Base-by-base conservation (phyloP, 2,888 invertebrate species). In the Cataglyphis livida region DNA sequence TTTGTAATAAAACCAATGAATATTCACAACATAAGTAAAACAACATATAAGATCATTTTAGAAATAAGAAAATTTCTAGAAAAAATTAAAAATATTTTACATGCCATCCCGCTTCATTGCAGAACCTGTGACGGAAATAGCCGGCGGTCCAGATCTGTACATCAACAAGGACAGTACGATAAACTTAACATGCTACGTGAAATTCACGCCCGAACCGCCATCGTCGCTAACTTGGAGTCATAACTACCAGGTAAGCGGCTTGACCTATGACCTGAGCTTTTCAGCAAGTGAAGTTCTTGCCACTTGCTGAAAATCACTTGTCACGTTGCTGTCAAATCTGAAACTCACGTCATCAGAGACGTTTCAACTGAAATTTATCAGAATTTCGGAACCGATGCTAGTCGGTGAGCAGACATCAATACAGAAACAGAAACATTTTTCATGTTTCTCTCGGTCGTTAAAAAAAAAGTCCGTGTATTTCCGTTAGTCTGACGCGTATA, bases 141-240 rank as follows among this genome's bases (percentile, higher is more conserved):
- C 97, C 90, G 98, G 98, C 54, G 97, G 97, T 61, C 97, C 97
- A 32, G 98, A 98, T 94, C 95, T 98, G 91, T 98, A 97, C 95
- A 97, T 98, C 95, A 97, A 98, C 95, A 97, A 97, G 91, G 98
- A 98, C 70, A 98, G 98, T 89, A 98, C 98, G 85, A 98, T 98
- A 95, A 98, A 98, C 95, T 95, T 98, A 91, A 98, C 98, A 62
- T 98, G 98, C 94, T 96, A 97, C 92, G 97, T 98, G 75, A 96
- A 96, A 92, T 97, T 97, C 93, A 97, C 98, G n/a, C 98, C 98
- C 66, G 98, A 98, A 93, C 98, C 98, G 62, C 98, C 98, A n/a
- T 97, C 96, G 81, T 96, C 97, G 83, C 97, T 98, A 94, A 96
- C 96, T 89, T 98, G 98, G 98, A 97, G 97, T 88, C 98, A 98